A percentile compares a stretch with the other conserved stretches of the same genome.
Evolutionary conservation across 2,797 vertebrate species (phyloP).

Genomic region (Hoplostethus mediterraneus): DNA sequence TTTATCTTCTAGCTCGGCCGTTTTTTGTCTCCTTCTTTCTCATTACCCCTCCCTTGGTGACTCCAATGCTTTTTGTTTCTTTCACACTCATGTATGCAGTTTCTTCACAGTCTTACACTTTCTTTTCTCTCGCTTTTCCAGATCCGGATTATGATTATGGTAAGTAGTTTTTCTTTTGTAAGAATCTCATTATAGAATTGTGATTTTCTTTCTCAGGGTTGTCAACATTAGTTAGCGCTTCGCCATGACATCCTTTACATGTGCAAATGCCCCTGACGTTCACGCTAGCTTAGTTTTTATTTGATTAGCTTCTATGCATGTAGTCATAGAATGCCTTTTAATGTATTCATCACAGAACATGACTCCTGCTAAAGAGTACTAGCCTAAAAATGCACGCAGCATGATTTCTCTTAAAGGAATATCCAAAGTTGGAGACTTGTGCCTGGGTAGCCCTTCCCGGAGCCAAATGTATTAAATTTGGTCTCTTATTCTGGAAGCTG

Average conservation of each 20-base stretch:
- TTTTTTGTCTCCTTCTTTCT: no score
- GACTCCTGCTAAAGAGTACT: constrained; percentile 1
- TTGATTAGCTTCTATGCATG: constrained; percentile 3
- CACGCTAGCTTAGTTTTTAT: constrained; percentile 11
- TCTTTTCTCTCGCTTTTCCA: constrained; percentile 23
- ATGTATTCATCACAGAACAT: constrained; percentile 1
- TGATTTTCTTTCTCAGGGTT: not conserved
- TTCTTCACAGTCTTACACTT: constrained; percentile 1
- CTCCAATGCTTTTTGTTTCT: no score
- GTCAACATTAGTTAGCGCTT: constrained; percentile 5
- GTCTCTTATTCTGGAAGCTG: not conserved
- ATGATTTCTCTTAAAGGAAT: not conserved
- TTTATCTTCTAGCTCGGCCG: no score
- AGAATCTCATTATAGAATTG: not conserved
- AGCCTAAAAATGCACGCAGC: not conserved
- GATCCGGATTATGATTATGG: constrained; percentile 71
- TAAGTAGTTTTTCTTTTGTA: constrained; percentile 47
- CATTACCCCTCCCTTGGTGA: no score
- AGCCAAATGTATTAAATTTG: constrained; percentile 1
- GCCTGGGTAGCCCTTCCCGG: not conserved
- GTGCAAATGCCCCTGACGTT: not conserved
- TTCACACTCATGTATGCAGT: no score
- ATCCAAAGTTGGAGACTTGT: not conserved
- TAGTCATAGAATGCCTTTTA: not conserved
- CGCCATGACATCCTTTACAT: not conserved